Conservation (phyloP, 2,888 invertebrate genomes). For the Drosophila fulvimacula region DNA sequence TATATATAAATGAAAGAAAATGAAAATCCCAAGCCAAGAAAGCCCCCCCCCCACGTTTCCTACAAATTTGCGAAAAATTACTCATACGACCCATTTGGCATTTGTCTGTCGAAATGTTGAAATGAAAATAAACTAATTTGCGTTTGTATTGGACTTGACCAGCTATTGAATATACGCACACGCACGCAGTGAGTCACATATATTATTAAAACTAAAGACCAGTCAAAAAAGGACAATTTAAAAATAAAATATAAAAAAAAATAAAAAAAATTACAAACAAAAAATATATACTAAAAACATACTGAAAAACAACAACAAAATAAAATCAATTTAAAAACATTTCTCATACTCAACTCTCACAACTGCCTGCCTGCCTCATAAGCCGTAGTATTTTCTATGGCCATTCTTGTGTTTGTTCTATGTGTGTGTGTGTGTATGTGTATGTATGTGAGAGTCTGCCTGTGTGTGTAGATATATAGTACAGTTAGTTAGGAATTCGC, state of each 20-base stretch:
- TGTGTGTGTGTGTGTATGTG: constrained; percentile 12
- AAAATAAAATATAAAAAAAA: constrained; percentile 15
- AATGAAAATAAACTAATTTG: constrained; percentile 63
- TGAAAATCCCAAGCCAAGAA: background rate
- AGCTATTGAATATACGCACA: constrained; percentile 83
- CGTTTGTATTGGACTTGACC: constrained; percentile 84
- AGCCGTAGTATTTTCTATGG: constrained; percentile 36
- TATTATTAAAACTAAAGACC: constrained; percentile 29
- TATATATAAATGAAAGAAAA: background rate
- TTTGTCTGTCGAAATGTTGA: constrained; percentile 19
- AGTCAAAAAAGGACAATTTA: constrained; percentile 34
- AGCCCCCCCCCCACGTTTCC: background rate
- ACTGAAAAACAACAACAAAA: constrained; percentile 33
- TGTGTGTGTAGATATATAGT: constrained; percentile 33
- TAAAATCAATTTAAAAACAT: constrained; percentile 17
- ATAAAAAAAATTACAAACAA: too few species aligned
- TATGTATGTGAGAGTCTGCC: constrained; percentile 16
- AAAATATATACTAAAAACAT: constrained; percentile 24
- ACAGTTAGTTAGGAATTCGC: constrained; percentile 39
- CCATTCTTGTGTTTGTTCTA: constrained; percentile 46
- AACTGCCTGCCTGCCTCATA: constrained; percentile 51
- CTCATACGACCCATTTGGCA: constrained; percentile 54
- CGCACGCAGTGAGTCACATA: constrained; percentile 85
- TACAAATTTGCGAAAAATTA: constrained; percentile 26
- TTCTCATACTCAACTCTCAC: constrained; percentile 55